A percentile compares a stretch with the other conserved stretches of the same genome.
phyloP scores from a whole-genome alignment of 2,797 vertebrate genomes.

The Gephyroberyx darwinii region DNA sequence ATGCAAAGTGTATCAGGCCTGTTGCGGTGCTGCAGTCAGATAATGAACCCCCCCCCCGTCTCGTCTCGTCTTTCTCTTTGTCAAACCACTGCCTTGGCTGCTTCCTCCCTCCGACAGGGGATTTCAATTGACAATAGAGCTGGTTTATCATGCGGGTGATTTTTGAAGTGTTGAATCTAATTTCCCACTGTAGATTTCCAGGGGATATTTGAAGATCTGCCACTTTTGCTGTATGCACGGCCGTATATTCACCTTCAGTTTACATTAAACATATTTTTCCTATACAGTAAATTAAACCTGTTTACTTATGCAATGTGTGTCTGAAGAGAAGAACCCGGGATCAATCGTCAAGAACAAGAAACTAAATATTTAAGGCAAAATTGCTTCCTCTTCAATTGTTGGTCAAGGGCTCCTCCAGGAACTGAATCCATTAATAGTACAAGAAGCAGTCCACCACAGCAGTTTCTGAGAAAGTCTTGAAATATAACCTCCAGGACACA shows the following conservation, averaged over 20 bases:
- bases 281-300: not conserved
- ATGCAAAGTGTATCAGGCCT: not conserved
- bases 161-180: slow-evolving; percentile 6
- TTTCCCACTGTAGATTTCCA: not conserved
- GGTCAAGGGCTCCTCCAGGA: slow-evolving; percentile 50
- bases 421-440: slow-evolving; percentile 54
- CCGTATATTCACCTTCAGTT: not conserved
- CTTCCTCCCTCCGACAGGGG: not conserved
- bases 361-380: not conserved
- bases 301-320: slow-evolving; percentile 10
- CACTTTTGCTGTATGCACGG: not conserved
- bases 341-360: not conserved
- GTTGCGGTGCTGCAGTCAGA: slow-evolving; percentile 13
- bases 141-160: not conserved
- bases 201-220: not conserved
- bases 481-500: slow-evolving; percentile 38
- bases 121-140: not conserved
- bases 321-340: not conserved
- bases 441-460: slow-evolving; percentile 28
- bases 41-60: not conserved
- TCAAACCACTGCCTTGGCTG: not conserved
- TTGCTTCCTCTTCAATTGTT: slow-evolving; percentile 41
- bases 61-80: not conserved
- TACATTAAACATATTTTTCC: not conserved
- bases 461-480: slow-evolving; percentile 23